phyloP scores from a whole-genome alignment of 2,797 vertebrate genomes.

The Molossus molossus region DNA sequence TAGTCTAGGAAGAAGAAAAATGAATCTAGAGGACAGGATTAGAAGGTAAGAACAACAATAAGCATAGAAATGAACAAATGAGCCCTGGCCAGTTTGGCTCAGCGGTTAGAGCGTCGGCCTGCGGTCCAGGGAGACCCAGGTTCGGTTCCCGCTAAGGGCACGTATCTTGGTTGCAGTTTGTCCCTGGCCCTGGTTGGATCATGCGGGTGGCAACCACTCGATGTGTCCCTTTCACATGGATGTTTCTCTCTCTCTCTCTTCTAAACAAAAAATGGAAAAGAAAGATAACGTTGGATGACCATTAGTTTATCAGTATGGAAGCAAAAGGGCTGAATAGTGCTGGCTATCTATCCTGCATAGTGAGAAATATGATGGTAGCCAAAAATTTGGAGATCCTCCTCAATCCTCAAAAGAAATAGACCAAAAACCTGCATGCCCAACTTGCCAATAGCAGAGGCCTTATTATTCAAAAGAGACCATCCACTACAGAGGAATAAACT shows the following conservation, averaged over 20 bases:
- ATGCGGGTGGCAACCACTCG: too few relatives aligned
- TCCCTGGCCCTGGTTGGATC: too few relatives aligned
- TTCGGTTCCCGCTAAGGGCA: too few relatives aligned
- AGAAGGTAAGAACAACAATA: background rate
- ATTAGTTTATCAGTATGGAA: background rate
- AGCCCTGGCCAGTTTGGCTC: too few relatives aligned
- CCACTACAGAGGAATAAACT: background rate
- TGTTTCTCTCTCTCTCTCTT: too few relatives aligned
- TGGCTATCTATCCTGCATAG: background rate
- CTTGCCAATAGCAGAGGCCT: background rate
- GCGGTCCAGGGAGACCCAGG: too few relatives aligned
- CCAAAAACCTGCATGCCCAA: background rate
- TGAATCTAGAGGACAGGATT: background rate
- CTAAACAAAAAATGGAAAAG: too few relatives aligned
- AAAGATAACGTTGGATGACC: background rate
- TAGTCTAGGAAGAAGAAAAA: background rate
- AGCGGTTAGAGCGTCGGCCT: too few relatives aligned
- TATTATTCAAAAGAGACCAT: background rate
- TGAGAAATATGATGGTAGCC: background rate
- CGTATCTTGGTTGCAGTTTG: too few relatives aligned
- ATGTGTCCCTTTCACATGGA: too few relatives aligned
- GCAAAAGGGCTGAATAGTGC: background rate
- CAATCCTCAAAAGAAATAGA: background rate
- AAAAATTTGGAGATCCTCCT: background rate
- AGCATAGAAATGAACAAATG: background rate